A percentile compares a stretch with the other conserved stretches of the same genome.
These are phyloP conservation scores for Coleophora deauratella DNA, from an alignment of 2,888 invertebrate genomes.

Conservation along the genomic window DNA sequence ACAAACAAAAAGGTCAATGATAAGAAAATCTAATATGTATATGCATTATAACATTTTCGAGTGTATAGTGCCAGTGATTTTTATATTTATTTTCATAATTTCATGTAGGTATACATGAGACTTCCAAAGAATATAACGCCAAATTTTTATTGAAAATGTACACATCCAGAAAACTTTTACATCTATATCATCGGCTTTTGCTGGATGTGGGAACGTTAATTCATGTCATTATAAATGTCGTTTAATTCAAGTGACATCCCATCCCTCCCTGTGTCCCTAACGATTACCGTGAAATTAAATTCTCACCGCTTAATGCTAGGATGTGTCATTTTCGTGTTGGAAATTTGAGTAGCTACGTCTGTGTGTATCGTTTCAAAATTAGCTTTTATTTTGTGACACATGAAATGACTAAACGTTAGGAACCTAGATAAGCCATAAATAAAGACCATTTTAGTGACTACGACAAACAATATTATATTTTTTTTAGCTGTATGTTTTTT, in stretches of 20 bases:
- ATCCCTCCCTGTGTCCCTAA: slow-evolving; percentile 3
- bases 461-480: neutral
- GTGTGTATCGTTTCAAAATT: neutral
- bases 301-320: slow-evolving; percentile 15
- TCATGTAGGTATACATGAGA: no score
- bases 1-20: no score
- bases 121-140: no score
- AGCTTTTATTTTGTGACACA: neutral
- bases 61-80: no score
- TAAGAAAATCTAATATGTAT: no score
- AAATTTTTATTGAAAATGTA: no score
- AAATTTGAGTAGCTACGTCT: neutral
- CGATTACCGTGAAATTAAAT: slow-evolving; percentile 29
- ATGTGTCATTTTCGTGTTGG: neutral
- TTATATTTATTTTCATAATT: no score
- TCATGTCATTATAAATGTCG: slow-evolving; percentile 11
- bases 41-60: no score
- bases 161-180: neutral
- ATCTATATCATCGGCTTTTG: neutral
- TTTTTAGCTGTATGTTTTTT: neutral
- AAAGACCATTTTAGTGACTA: neutral
- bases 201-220: slow-evolving; percentile 7
- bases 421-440: no score
- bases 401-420: no score
- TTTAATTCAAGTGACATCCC: slow-evolving; percentile 9